Percentiles rank a stretch among this genome's conserved stretches.
Conservation (phyloP, 2,113 vertebrate genomes). For the Agelaius phoeniceus region DNA sequence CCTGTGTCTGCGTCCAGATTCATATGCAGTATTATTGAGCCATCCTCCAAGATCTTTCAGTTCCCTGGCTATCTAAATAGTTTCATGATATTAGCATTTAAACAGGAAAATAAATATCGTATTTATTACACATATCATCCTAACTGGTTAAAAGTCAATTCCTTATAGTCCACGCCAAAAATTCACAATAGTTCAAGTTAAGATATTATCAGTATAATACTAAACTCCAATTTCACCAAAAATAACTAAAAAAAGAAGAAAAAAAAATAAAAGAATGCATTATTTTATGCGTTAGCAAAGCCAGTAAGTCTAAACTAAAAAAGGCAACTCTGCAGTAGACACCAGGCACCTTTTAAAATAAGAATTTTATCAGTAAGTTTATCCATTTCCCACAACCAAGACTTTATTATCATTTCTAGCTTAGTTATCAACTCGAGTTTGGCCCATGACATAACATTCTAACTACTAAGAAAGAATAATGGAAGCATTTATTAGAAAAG, state of each 20-base stretch:
- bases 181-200: not conserved
- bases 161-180: not conserved
- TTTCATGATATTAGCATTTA: not conserved
- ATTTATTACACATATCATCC: not conserved
- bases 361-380: constrained; percentile 18
- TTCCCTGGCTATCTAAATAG: not conserved
- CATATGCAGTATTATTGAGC: not conserved
- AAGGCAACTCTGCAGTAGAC: not conserved
- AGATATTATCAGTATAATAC: not conserved
- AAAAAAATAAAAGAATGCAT: not conserved
- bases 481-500: constrained; percentile 31
- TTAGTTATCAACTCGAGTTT: not conserved
- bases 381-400: not conserved
- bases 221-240: not conserved
- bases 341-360: constrained; percentile 1
- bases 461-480: constrained; percentile 33
- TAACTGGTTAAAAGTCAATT: not conserved
- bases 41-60: not conserved
- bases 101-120: not conserved
- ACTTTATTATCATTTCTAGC: not conserved
- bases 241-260: accelerated
- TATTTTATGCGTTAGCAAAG: not conserved
- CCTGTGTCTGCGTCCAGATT: not conserved
- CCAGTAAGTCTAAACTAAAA: not conserved
- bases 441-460: not conserved